Evolutionary conservation across 2,113 vertebrate genomes (phyloP).

Genomic region (Syngnathus scovelli): DNA sequence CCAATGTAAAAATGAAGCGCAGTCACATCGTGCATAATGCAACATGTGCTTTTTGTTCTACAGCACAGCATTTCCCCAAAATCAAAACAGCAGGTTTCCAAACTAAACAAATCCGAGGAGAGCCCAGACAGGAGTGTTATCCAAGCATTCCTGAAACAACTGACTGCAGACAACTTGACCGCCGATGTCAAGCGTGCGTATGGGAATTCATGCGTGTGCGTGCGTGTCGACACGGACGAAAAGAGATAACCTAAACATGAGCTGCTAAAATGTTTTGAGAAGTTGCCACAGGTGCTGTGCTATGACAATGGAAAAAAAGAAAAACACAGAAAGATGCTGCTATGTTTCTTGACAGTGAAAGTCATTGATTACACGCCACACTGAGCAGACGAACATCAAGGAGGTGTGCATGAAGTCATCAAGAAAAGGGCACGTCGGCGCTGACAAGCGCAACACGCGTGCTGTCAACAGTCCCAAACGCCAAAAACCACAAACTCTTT

Average conservation of each 20-base stretch:
- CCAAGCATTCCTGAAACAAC: conserved; percentile 25
- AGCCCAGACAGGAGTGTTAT: conserved; percentile 5
- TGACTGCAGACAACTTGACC: conserved; percentile 16
- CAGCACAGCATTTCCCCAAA: conserved; percentile 55
- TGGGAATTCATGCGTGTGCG: not conserved
- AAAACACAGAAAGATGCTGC: not conserved
- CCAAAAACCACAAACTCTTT: not conserved
- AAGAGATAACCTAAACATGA: conserved; percentile 1
- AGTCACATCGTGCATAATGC: not conserved
- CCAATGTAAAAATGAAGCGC: too few species aligned
- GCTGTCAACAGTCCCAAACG: conserved; percentile 16
- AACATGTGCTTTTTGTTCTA: conserved; percentile 66
- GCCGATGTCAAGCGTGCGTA: conserved; percentile 5
- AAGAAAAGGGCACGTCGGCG: conserved; percentile 42
- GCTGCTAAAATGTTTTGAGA: not conserved
- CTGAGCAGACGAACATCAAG: conserved; percentile 49
- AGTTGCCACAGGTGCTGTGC: not conserved
- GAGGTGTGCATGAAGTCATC: conserved; percentile 16
- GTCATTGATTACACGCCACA: conserved; percentile 64
- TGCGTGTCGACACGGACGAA: not conserved
- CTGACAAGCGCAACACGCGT: conserved; percentile 24
- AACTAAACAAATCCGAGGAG: conserved; percentile 43
- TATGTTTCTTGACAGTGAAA: conserved; percentile 53
- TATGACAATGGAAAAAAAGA: conserved; percentile 38
- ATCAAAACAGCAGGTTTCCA: conserved; percentile 47